Base-by-base conservation (phyloP, 2,888 invertebrate genomes). In the Syrphus vitripennis region DNA sequence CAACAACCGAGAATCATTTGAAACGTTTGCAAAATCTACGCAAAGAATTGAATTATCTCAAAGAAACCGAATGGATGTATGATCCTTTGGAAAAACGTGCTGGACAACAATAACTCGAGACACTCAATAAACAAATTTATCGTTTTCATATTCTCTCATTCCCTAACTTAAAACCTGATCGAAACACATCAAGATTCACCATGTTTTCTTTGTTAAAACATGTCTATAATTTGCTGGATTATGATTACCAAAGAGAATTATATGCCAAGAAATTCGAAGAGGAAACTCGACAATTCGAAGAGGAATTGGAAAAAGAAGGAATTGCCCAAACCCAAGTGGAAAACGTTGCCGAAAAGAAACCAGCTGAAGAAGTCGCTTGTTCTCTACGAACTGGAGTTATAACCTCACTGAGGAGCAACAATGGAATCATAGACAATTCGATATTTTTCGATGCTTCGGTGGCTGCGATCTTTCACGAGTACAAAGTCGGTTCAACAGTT, bases 61-160 rank as follows among this genome's bases (percentile, higher is more conserved):
- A 95, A 90, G 94, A 95, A 71, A 96, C 96, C 0, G 96, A 96
- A 90, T 97, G 97, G 97, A 95, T 95, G 92, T 97, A 95, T 93
- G 95, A 96, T 69, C 93, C 94, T 48, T 94, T 95, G 88, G 96
- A 96, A 87, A 95, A 95, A 72, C 91, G 90, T 21, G 53, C 70
- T 19, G 70, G 63, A 3, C 78, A 79, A 37, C 48, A 88, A 63
- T 88, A 87, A 83, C 79, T 9, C n/a, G 53, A 21, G 34, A 5
- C 2, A 48, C 14, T 57, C 1, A 31, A 21, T 40, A 31, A n/a
- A 59, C 24, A 34, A 65, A 42, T 77, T 53, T 6, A 0, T n/a
- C 24, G 40, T 37, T 21, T 59, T 40, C n/a, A n/a, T n/a, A n/a
- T 31, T n/a, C 29, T 34, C 65, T 31, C 45, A 59, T 88, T 87